phyloP scores from a whole-genome alignment of 2,797 vertebrate genomes.

The Phrynocephalus guinanensis region DNA sequence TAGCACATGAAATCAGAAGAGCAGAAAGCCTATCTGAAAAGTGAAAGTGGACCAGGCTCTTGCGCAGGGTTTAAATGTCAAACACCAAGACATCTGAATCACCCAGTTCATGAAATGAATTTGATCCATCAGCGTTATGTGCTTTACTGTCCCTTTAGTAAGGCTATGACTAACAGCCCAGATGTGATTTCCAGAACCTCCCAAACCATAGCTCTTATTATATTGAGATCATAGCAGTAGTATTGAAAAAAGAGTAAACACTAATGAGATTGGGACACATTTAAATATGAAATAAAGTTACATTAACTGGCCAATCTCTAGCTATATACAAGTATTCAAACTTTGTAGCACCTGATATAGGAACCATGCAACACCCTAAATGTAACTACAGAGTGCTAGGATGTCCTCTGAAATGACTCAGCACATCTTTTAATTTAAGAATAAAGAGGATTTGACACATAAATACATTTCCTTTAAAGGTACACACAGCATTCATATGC shows the following conservation, averaged over 20 bases:
- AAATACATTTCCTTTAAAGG: conserved; percentile 46
- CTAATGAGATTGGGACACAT: neutral
- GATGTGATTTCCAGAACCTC: conserved; percentile 47
- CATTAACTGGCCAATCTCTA: conserved; percentile 18
- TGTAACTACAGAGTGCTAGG: conserved; percentile 66
- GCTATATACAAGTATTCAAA: conserved; percentile 22
- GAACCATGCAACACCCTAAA: conserved; percentile 67
- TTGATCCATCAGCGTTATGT: conserved; percentile 53
- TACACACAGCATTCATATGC: conserved; percentile 39
- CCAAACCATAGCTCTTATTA: conserved; percentile 12
- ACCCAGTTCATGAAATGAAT: conserved; percentile 56
- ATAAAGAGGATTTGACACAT: conserved; percentile 29
- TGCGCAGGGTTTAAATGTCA: conserved; percentile 69
- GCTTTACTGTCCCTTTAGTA: conserved; percentile 47
- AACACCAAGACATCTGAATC: conserved; percentile 65
- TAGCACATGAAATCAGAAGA: conserved; percentile 66
- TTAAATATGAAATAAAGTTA: conserved; percentile 30
- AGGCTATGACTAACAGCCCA: conserved; percentile 60
- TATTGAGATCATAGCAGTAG: conserved; percentile 37
- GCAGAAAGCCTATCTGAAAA: conserved; percentile 66
- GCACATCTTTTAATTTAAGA: conserved; percentile 40
- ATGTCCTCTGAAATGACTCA: conserved; percentile 55
- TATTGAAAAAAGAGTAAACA: conserved; percentile 41
- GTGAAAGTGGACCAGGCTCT: conserved; percentile 57
- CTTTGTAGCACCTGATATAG: conserved; percentile 12